Percentiles rank a stretch among this genome's conserved stretches.
Conservation (phyloP, 2,113 vertebrate genomes). For the Xiphophorus hellerii region DNA sequence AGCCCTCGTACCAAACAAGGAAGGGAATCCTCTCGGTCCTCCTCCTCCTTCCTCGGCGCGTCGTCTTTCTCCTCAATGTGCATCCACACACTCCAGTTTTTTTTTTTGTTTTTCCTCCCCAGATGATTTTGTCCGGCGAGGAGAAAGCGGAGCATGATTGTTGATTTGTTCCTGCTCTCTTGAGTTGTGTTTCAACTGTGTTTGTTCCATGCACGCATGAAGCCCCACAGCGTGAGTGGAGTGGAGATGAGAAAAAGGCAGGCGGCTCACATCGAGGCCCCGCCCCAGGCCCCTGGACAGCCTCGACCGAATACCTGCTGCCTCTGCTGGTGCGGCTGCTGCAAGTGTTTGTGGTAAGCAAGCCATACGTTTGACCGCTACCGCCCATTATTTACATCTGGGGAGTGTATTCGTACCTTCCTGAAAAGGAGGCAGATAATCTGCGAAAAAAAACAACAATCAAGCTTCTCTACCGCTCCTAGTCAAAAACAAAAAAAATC, state of each 20-base stretch:
- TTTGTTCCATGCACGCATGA: conserved; percentile 12
- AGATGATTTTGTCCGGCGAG: background rate
- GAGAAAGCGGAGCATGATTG: background rate
- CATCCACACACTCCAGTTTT: background rate
- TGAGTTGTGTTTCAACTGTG: conserved; percentile 8
- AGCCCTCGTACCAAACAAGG: conserved; percentile 41
- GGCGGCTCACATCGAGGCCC: conserved; percentile 83
- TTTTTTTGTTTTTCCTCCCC: too few species aligned
- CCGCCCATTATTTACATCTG: too few species aligned
- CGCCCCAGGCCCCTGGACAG: conserved; percentile 78
- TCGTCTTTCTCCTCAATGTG: conserved; percentile 2
- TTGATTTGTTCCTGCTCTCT: background rate
- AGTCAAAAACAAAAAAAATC: too few species aligned
- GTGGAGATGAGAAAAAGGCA: conserved; percentile 86
- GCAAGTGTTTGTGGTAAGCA: conserved; percentile 83
- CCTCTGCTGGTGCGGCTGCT: conserved; percentile 85
- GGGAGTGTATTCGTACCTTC: too few species aligned
- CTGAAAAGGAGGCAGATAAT: too few species aligned
- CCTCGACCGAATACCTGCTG: conserved; percentile 83
- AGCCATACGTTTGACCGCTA: background rate
- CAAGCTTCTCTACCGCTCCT: too few species aligned
- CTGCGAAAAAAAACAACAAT: too few species aligned
- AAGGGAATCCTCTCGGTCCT: conserved; percentile 57
- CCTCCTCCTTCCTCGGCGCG: conserved; percentile 36
- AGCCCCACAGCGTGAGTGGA: conserved; percentile 81